These are phyloP conservation scores for Lycopodina hypogea DNA, from an alignment of 37 sponge, comb jelly and placozoan genomes.

Conservation along the genomic window DNA sequence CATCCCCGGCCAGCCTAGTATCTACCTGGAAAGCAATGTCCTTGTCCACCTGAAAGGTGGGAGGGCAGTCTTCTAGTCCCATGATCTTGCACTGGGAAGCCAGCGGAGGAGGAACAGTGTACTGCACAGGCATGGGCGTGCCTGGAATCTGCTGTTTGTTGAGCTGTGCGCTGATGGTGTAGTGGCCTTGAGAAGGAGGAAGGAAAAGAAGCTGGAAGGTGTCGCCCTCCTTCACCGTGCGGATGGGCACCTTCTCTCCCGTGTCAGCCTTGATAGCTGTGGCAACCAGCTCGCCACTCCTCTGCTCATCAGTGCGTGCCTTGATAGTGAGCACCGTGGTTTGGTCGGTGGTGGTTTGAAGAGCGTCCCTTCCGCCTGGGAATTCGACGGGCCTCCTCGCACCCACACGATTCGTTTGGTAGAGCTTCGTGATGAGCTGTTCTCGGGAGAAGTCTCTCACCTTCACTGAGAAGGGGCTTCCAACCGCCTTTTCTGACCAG, in stretches of 20 bases:
- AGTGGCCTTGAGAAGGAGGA: conserved; percentile 33
- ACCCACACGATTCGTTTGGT: not conserved
- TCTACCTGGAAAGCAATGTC: conserved; percentile 46
- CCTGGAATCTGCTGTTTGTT: conserved; percentile 33
- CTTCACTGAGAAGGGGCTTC: conserved; percentile 62
- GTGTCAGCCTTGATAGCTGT: not conserved
- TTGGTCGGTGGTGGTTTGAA: conserved; percentile 5
- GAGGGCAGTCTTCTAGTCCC: conserved; percentile 35
- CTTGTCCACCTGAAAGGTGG: conserved; percentile 15
- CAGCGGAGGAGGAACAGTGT: conserved; percentile 16
- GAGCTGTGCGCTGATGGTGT: conserved; percentile 29
- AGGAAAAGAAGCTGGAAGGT: conserved; percentile 36
- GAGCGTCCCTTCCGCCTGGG: not conserved
- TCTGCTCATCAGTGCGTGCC: conserved; percentile 6
- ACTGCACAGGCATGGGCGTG: conserved; percentile 46
- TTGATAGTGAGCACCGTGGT: conserved; percentile 1
- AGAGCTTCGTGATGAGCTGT: conserved; percentile 21
- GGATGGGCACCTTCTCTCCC: not conserved
- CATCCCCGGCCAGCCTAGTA: conserved; percentile 68
- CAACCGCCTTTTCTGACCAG: conserved; percentile 67
- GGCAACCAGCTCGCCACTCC: not conserved
- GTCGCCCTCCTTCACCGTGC: not conserved
- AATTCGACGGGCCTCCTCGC: not conserved
- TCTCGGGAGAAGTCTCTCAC: conserved; percentile 30
- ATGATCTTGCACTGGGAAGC: conserved; percentile 42